These are phyloP conservation scores for Napeogenes inachia DNA, from an alignment of 2,888 invertebrate genomes.

Conservation along the genomic window DNA sequence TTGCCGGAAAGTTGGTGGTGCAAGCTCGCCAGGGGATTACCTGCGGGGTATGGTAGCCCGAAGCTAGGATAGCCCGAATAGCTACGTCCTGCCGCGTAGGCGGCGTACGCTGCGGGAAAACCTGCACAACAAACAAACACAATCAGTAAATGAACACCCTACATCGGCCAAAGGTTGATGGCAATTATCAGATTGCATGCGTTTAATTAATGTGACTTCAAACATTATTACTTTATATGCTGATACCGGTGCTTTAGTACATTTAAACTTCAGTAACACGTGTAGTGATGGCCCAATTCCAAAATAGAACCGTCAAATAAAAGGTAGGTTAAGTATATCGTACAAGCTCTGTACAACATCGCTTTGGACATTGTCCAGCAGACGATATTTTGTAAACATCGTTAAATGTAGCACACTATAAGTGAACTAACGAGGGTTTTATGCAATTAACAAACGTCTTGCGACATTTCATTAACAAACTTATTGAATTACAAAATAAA, in stretches of 20 bases:
- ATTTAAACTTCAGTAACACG: constrained; percentile 51
- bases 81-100: constrained; percentile 96
- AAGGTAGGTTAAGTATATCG: constrained; percentile 58
- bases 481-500: constrained; percentile 43
- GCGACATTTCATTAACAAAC: constrained; percentile 40
- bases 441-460: constrained; percentile 38
- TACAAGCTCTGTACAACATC: constrained; percentile 56
- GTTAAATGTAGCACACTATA: constrained; percentile 59
- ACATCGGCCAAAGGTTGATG: constrained; percentile 9
- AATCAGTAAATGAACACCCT: constrained; percentile 35
- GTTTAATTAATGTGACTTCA: constrained; percentile 36
- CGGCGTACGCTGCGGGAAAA: constrained; percentile 97
- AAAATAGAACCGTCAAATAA: constrained; percentile 67
- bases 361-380: constrained; percentile 71
- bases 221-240: constrained; percentile 35
- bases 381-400: constrained; percentile 65
- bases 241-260: constrained; percentile 43
- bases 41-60: constrained; percentile 98
- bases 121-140: constrained; percentile 80
- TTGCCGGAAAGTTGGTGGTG: constrained; percentile 82
- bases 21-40: constrained; percentile 91
- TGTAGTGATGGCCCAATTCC: constrained; percentile 58
- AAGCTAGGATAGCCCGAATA: constrained; percentile 98
- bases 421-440: constrained; percentile 54
- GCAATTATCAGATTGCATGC: constrained; percentile 47